A percentile compares a stretch with the other conserved stretches of the same genome.
Evolutionary conservation across 2,113 vertebrate genomes (phyloP).

Genomic region (Vicugna pacos): DNA sequence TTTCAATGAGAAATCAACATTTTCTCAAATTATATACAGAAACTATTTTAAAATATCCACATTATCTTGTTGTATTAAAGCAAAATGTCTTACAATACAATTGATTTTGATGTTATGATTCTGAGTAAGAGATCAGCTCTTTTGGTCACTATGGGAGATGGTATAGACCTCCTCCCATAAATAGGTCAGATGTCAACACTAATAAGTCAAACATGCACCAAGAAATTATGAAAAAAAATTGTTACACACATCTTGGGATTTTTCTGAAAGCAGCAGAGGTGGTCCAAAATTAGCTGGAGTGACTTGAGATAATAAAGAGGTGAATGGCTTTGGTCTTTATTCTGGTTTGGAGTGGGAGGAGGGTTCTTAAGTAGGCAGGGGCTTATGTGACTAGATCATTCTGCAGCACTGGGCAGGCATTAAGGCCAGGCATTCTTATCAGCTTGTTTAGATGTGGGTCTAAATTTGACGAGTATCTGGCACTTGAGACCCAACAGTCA

Average conservation of each 20-base stretch:
- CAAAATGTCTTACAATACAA: neutral
- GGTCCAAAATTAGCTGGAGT: neutral
- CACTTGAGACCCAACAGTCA: neutral
- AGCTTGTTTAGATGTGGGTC: neutral
- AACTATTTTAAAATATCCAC: neutral
- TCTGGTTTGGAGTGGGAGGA: neutral
- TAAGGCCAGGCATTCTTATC: neutral
- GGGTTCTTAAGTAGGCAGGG: neutral
- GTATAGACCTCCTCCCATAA: neutral
- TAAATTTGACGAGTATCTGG: rapidly evolving
- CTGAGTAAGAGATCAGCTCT: neutral
- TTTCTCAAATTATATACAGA: neutral
- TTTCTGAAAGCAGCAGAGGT: neutral
- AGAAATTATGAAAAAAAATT: neutral
- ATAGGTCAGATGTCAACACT: neutral
- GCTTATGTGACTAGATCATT: neutral
- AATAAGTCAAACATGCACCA: neutral
- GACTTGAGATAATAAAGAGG: neutral
- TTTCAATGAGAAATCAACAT: neutral
- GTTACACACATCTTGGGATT: neutral
- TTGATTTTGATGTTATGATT: neutral
- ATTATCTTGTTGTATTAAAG: neutral
- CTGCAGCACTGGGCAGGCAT: rapidly evolving
- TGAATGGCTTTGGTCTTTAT: neutral
- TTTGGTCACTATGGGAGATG: neutral